Evolutionary conservation across 2,888 invertebrate genomes (phyloP).

Genomic region (Toxonevra muliebris): DNA sequence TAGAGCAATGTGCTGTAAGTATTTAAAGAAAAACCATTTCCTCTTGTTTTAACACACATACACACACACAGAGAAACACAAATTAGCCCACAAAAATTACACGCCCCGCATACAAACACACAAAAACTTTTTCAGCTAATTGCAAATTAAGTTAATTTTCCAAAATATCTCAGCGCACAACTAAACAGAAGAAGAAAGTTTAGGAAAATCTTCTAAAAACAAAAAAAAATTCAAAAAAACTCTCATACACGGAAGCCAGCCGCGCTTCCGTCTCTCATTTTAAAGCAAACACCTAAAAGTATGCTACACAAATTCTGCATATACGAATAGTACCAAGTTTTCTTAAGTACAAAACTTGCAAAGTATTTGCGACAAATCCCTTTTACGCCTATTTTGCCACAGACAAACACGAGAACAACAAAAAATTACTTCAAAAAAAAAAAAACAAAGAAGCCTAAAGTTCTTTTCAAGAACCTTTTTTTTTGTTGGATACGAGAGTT

Average conservation of each 20-base stretch:
- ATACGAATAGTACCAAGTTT: too few relatives aligned
- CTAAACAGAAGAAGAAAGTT: neutral
- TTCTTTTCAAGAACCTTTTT: neutral
- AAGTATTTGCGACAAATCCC: slow-evolving; percentile 34
- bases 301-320: too few relatives aligned
- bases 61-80: too few relatives aligned
- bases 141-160: slow-evolving; percentile 32
- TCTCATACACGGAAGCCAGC: neutral
- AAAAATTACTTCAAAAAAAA: neutral
- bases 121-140: slow-evolving; percentile 16
- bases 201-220: neutral
- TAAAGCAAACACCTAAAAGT: too few relatives aligned
- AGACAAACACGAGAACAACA: slow-evolving; percentile 12
- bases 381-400: slow-evolving; percentile 27
- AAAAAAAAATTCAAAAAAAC: neutral
- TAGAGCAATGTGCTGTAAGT: too few relatives aligned
- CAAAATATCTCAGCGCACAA: slow-evolving; percentile 22
- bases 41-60: too few relatives aligned
- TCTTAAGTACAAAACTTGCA: slow-evolving; percentile 16
- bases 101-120: too few relatives aligned
- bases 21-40: too few relatives aligned
- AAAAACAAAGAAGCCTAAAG: neutral
- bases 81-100: too few relatives aligned
- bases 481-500: neutral
- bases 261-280: neutral